Percentiles rank a stretch among this genome's conserved stretches.
Conservation (phyloP, 2,888 invertebrate genomes). For the Chymomyza amoena region DNA sequence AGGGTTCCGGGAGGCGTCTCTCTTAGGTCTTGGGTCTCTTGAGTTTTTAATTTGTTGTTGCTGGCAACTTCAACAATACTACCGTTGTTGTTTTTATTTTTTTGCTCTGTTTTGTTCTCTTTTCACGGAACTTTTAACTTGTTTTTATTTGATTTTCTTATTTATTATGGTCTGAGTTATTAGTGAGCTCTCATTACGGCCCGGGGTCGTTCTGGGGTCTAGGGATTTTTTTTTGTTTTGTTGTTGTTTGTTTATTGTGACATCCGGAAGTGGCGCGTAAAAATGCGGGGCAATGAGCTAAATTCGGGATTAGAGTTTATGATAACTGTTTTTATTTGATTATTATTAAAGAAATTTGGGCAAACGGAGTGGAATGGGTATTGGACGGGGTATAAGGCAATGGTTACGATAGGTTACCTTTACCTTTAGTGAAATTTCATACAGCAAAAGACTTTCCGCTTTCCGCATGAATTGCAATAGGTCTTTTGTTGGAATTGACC, state of each 20-base stretch:
- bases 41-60: conserved; percentile 49
- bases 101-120: conserved; percentile 18
- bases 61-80: not conserved
- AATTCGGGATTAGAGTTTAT: not conserved
- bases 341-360: conserved; percentile 30
- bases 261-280: conserved; percentile 42
- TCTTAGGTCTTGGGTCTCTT: conserved; percentile 30
- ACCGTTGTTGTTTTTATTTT: not conserved
- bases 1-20: conserved; percentile 29
- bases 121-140: conserved; percentile 64
- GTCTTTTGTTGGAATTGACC: too few species aligned
- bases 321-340: conserved; percentile 39
- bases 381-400: too few species aligned
- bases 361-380: not conserved
- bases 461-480: too few species aligned
- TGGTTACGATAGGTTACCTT: too few species aligned
- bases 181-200: conserved; percentile 48
- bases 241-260: conserved; percentile 53
- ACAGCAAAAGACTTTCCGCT: too few species aligned
- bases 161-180: conserved; percentile 68
- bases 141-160: conserved; percentile 69
- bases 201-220: conserved; percentile 12
- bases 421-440: too few species aligned
- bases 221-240: conserved; percentile 11
- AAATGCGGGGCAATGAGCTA: not conserved